A percentile compares a stretch with the other conserved stretches of the same genome.
phyloP scores from a whole-genome alignment of 2,113 vertebrate species.

The Pangasianodon gigas region DNA sequence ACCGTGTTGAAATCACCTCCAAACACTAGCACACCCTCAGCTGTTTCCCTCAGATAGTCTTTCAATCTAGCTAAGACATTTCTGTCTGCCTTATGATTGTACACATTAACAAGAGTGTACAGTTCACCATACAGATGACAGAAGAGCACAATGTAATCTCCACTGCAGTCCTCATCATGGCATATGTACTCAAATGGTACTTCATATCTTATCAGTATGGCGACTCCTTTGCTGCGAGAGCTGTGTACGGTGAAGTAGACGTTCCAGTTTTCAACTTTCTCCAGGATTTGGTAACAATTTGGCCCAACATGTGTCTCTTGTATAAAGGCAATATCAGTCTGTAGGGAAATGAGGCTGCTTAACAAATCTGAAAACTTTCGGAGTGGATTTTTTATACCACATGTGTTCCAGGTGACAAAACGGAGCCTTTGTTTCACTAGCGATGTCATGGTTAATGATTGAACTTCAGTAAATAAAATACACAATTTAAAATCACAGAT shows the following conservation, averaged over 20 bases:
- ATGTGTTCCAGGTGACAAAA: conserved; percentile 30
- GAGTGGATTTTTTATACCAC: neutral
- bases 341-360: neutral
- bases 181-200: neutral
- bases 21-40: conserved; percentile 37
- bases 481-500: neutral
- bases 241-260: conserved; percentile 5
- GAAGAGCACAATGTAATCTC: conserved; percentile 3
- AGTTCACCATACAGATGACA: conserved; percentile 26
- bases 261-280: neutral
- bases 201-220: neutral
- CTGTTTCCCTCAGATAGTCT: conserved; percentile 61
- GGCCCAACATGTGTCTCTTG: conserved; percentile 13
- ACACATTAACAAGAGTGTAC: conserved; percentile 51
- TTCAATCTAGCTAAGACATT: conserved; percentile 39
- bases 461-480: neutral
- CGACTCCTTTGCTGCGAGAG: neutral
- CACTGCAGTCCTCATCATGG: neutral
- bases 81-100: conserved; percentile 54
- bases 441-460: neutral
- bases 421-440: neutral
- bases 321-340: conserved; percentile 1
- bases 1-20: conserved; percentile 46
- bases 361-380: neutral
- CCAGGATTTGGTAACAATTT: neutral